Base-by-base conservation (phyloP, 2,113 vertebrate species). In the Xiphophorus maculatus region DNA sequence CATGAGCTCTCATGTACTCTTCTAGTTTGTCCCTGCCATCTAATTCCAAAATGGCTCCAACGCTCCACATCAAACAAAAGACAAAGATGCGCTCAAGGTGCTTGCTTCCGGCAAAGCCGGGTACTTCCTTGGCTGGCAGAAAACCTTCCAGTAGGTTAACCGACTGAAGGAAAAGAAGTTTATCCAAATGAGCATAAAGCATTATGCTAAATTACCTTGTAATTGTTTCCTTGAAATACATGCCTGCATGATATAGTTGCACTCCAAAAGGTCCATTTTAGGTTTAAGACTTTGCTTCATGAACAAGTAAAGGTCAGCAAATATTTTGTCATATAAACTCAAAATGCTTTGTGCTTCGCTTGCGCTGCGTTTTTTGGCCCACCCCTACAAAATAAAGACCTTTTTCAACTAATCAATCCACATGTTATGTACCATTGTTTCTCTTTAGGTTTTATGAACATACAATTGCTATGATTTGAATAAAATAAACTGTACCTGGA, bases 21-120 rank as follows among this genome's bases (percentile, higher is more conserved):
- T 97, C 96, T 91, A 98, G 76, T 76, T 92, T 94, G 30, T 80
- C 81, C 30, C 96, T 91, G 64, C 95, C 95, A 0, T 95, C 95
- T 33, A 90, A 76, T 74, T 97, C 96, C 77, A 97, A 84, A 63
- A 94, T 35, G 0, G 96, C 95, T 33, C 96, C 96, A 0, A 96
- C 5, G 14, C 96, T 97, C 96, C 96, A 97, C 95, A 97, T 95
- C n/a, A 97, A 90, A 25, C 94, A 93, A 77, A 97, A 97, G 67
- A 96, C 12, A 28, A 96, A 97, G 27, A 97, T 89, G 22, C 94
- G 92, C 75, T 93, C 95, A 84, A 96, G 80, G 76, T 95, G 91
- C 40, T 91, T 92, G 0, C 70, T 37, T 6, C 78, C 77, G 3
- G 93, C 48, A 73, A 96, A 94, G 4, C 87, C 92, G 81, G 89